Evolutionary conservation across 2,888 invertebrate genomes (phyloP).

Genomic region (Lutraria lutraria): DNA sequence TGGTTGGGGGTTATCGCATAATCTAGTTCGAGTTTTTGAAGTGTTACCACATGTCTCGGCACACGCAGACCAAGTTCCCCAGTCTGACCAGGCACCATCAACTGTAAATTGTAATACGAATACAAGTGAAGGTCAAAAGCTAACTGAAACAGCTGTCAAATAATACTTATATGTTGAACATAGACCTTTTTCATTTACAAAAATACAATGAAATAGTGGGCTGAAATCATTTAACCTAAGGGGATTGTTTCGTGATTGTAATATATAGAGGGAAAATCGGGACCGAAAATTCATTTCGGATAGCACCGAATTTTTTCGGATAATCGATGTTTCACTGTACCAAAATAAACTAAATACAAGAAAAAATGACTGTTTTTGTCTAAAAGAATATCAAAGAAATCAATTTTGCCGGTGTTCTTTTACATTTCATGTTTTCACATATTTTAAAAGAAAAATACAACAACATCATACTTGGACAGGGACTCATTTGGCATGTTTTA

Average conservation of each 20-base stretch:
- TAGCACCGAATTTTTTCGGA: too few relatives aligned
- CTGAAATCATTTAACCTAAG: too few relatives aligned
- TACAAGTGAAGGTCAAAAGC: too few relatives aligned
- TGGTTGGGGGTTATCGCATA: constrained; percentile 74
- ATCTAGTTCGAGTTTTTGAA: constrained; percentile 66
- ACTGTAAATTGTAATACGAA: constrained; percentile 61
- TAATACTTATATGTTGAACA: too few relatives aligned
- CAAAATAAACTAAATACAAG: not conserved
- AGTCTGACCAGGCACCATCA: constrained; percentile 74
- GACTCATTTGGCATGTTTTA: not conserved
- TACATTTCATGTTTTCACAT: not conserved
- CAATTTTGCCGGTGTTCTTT: not conserved
- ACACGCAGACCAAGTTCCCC: constrained; percentile 75
- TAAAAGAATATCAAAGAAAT: not conserved
- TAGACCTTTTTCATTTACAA: too few relatives aligned
- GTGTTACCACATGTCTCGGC: constrained; percentile 76
- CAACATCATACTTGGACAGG: constrained; percentile 26
- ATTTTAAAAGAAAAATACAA: not conserved
- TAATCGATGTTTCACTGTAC: too few relatives aligned
- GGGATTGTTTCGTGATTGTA: too few relatives aligned
- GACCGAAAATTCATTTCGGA: too few relatives aligned
- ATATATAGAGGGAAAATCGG: too few relatives aligned
- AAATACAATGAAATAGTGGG: too few relatives aligned
- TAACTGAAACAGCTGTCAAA: too few relatives aligned
- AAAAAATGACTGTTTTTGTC: not conserved